Conservation (phyloP, 2,797 vertebrate species). For the Poeciliopsis presidionis region DNA sequence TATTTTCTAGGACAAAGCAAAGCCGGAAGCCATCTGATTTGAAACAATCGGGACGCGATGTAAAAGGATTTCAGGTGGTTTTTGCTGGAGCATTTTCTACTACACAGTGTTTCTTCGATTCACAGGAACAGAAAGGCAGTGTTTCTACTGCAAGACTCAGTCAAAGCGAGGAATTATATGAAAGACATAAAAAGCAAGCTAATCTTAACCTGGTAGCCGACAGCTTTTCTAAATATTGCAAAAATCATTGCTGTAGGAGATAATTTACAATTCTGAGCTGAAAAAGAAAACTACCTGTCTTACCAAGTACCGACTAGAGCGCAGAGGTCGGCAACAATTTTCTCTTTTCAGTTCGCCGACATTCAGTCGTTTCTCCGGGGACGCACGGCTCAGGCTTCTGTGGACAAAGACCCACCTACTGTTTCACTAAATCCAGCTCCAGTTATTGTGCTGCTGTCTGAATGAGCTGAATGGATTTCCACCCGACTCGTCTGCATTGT, state of each 20-base stretch:
- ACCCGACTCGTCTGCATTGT: conserved; percentile 7
- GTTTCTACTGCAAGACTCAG: neutral
- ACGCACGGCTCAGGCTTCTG: neutral
- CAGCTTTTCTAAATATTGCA: neutral
- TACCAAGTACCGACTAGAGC: neutral
- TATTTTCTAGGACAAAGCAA: neutral
- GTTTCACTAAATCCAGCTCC: neutral
- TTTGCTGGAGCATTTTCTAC: neutral
- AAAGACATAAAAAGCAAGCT: neutral
- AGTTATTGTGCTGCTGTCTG: conserved; percentile 32
- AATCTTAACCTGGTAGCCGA: no score
- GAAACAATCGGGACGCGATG: neutral
- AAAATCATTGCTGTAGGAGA: neutral
- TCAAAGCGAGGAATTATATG: no score
- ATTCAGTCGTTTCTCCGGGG: conserved; percentile 4
- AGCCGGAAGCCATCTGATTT: neutral
- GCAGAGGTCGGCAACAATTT: neutral
- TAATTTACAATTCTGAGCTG: neutral
- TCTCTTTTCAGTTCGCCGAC: neutral
- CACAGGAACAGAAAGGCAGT: neutral
- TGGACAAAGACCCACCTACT: conserved; percentile 37
- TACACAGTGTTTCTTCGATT: neutral
- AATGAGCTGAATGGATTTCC: conserved; percentile 37
- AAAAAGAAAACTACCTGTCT: neutral
- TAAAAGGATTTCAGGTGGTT: neutral